Percentiles rank a stretch among this genome's conserved stretches.
These are phyloP conservation scores for Phylloscopus collybita DNA, from an alignment of 2,797 vertebrate genomes.

Conservation along the genomic window DNA sequence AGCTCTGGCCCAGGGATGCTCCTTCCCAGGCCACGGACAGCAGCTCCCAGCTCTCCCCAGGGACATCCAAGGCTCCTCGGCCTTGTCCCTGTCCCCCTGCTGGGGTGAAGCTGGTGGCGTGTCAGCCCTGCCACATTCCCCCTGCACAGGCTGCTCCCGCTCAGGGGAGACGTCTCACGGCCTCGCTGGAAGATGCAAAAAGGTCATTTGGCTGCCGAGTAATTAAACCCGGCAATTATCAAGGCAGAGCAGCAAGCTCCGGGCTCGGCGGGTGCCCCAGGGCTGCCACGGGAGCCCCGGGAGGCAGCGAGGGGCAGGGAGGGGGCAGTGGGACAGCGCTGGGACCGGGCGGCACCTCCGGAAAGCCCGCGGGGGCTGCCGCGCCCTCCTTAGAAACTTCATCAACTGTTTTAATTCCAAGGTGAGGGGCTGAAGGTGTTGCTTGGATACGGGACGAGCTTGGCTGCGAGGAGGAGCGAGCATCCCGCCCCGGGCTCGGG, in stretches of 20 bases:
- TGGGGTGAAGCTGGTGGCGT: rapidly evolving
- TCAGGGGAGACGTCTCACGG: background rate
- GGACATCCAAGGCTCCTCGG: rapidly evolving
- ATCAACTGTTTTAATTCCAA: background rate
- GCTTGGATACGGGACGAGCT: background rate
- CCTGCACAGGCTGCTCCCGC: rapidly evolving
- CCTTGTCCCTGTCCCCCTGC: rapidly evolving
- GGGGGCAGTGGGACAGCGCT: background rate
- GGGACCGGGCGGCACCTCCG: background rate
- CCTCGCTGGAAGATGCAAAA: background rate
- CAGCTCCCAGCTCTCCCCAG: rapidly evolving
- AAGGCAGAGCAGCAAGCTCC: background rate
- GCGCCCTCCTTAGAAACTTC: background rate
- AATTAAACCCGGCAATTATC: slow-evolving; percentile 61
- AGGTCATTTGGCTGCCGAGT: slow-evolving; percentile 23
- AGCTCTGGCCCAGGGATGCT: background rate
- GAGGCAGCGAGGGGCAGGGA: background rate
- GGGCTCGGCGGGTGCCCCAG: rapidly evolving
- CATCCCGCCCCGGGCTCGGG: rapidly evolving
- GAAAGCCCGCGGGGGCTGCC: background rate
- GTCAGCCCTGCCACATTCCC: background rate
- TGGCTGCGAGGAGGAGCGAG: rapidly evolving
- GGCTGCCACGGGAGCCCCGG: rapidly evolving
- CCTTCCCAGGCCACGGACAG: background rate
- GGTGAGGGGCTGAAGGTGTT: background rate